A percentile compares a stretch with the other conserved stretches of the same genome.
Conservation (phyloP, 2,113 vertebrate genomes). For the Alouatta palliata region DNA sequence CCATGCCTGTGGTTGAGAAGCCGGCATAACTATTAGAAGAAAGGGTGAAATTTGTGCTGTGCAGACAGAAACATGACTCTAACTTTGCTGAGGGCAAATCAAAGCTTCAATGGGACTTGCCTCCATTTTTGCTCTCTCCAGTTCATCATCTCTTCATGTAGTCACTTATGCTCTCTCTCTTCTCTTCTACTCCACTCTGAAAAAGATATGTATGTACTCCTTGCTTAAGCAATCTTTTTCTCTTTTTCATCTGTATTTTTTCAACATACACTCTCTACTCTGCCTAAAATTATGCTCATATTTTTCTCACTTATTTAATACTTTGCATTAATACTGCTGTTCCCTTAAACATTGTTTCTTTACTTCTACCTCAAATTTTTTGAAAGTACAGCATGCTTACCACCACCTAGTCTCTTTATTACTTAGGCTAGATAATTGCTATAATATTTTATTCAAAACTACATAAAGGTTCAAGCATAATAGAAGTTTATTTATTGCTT, state of each 20-base stretch:
- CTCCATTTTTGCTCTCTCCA: background rate
- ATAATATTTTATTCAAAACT: background rate
- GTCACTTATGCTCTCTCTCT: background rate
- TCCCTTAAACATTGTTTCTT: background rate
- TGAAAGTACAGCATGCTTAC: background rate
- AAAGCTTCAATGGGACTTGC: background rate
- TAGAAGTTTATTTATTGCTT: background rate
- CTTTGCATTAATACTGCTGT: no score
- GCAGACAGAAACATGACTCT: background rate
- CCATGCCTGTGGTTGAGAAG: background rate
- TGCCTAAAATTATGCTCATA: background rate
- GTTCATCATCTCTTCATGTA: background rate
- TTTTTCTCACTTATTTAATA: background rate
- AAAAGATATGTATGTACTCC: background rate
- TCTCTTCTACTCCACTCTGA: background rate
- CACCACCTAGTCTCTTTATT: background rate
- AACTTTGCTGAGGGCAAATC: background rate
- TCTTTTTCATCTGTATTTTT: background rate
- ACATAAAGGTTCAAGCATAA: background rate
- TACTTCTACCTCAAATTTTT: background rate
- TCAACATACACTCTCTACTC: background rate
- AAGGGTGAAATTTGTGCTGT: background rate
- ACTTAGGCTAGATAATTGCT: background rate
- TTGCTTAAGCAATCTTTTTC: background rate
- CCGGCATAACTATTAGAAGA: no score